Conservation (phyloP, 2,888 invertebrate species). For the Sphecodes monilicornis region DNA sequence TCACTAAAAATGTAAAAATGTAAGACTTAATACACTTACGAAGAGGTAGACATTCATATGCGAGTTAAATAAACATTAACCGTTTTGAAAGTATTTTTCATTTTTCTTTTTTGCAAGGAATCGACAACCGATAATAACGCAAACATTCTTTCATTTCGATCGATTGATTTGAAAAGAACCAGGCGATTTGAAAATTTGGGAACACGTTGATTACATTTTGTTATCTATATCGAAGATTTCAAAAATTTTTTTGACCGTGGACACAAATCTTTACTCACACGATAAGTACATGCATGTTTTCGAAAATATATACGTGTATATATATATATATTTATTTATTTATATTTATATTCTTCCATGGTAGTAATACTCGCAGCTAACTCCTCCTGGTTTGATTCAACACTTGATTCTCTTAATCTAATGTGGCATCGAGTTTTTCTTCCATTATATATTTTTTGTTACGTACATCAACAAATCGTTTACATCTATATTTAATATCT, state of each 20-base stretch:
- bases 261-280: slow-evolving; percentile 72
- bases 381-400: slow-evolving; percentile 68
- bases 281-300: slow-evolving; percentile 68
- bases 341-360: slow-evolving; percentile 48
- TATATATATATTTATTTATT: slow-evolving; percentile 40
- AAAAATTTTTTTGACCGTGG: slow-evolving; percentile 59
- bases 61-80: slow-evolving; percentile 74
- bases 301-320: slow-evolving; percentile 57
- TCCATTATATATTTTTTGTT: slow-evolving; percentile 37
- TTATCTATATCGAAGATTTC: slow-evolving; percentile 54
- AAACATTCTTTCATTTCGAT: slow-evolving; percentile 47
- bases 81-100: slow-evolving; percentile 46
- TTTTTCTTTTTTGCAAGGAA: slow-evolving; percentile 15
- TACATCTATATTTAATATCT: slow-evolving; percentile 68
- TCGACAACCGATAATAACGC: slow-evolving; percentile 43
- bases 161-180: slow-evolving; percentile 66
- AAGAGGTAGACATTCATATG: slow-evolving; percentile 81
- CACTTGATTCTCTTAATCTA: slow-evolving; percentile 69
- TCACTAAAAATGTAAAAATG: slow-evolving; percentile 83
- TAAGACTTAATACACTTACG: slow-evolving; percentile 83
- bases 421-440: slow-evolving; percentile 61
- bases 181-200: slow-evolving; percentile 80
- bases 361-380: slow-evolving; percentile 65
- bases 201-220: slow-evolving; percentile 70
- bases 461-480: slow-evolving; percentile 62